Evolutionary conservation across 2,797 vertebrate genomes (phyloP).

Genomic region (Momotus momota): DNA sequence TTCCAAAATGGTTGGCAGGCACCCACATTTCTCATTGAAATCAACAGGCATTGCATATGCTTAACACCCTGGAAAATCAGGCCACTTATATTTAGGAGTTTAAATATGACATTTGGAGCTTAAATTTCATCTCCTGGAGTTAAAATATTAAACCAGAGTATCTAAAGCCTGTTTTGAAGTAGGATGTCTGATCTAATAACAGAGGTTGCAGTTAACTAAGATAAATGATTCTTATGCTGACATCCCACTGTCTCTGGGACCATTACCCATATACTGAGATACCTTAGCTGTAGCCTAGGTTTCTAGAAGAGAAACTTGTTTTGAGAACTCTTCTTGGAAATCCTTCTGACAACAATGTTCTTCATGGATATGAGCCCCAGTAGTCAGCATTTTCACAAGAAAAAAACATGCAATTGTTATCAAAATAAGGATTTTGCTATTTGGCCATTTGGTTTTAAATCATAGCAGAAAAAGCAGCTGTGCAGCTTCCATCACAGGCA

Average conservation of each 20-base stretch:
- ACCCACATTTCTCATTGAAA: constrained; percentile 14
- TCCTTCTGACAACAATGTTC: neutral
- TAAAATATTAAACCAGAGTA: constrained; percentile 4
- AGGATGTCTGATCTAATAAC: neutral
- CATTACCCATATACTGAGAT: neutral
- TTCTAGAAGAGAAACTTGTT: neutral
- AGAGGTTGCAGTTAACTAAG: neutral
- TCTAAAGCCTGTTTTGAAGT: neutral
- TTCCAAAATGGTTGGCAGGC: constrained; percentile 19
- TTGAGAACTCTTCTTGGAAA: neutral
- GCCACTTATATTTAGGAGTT: constrained; percentile 34
- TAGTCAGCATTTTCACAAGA: neutral
- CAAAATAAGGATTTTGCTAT: neutral
- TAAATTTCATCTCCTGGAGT: neutral
- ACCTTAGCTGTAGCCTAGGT: neutral
- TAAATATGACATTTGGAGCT: constrained; percentile 18
- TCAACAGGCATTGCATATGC: neutral
- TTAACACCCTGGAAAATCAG: constrained; percentile 27
- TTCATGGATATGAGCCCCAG: neutral
- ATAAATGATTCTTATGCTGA: neutral
- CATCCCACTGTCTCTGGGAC: neutral
- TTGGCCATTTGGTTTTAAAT: neutral
- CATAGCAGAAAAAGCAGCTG: neutral
- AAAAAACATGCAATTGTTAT: neutral
- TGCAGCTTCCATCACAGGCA: neutral